phyloP scores from a whole-genome alignment of 2,113 vertebrate species.

The Neolamprologus modestus region DNA sequence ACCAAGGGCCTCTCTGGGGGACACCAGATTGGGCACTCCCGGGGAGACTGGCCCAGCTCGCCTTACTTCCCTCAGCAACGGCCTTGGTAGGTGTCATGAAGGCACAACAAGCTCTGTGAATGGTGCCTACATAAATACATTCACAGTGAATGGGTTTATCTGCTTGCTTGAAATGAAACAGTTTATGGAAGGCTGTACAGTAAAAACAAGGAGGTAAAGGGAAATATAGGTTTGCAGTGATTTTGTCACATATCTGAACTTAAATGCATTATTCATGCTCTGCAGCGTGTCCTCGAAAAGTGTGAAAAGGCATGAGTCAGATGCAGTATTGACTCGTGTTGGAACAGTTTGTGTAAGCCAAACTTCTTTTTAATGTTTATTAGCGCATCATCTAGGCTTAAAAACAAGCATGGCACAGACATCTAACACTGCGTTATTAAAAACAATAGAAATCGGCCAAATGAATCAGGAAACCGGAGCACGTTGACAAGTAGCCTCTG shows the following conservation, averaged over 20 bases:
- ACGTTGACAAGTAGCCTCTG: background rate
- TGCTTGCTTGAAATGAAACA: background rate
- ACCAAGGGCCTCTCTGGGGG: conserved; percentile 67
- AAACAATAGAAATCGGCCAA: background rate
- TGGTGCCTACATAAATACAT: background rate
- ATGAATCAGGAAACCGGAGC: background rate
- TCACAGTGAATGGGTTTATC: background rate
- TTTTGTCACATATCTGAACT: background rate
- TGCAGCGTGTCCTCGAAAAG: background rate
- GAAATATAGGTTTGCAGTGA: background rate
- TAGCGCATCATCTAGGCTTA: background rate
- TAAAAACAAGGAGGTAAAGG: background rate
- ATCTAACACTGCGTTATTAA: background rate
- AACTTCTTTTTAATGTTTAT: background rate
- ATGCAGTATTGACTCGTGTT: background rate
- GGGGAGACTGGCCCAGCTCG: conserved; percentile 49
- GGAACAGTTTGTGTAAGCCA: background rate
- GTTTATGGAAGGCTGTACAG: background rate
- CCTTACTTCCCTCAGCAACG: conserved; percentile 76
- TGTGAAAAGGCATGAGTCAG: background rate
- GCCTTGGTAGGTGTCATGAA: conserved; percentile 36
- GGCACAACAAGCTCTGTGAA: background rate
- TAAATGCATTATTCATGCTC: background rate
- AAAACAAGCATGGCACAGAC: background rate
- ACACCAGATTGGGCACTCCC: conserved; percentile 23